A percentile compares a stretch with the other conserved stretches of the same genome.
Conservation (phyloP, 2,113 vertebrate species). For the Takifugu bimaculatus region DNA sequence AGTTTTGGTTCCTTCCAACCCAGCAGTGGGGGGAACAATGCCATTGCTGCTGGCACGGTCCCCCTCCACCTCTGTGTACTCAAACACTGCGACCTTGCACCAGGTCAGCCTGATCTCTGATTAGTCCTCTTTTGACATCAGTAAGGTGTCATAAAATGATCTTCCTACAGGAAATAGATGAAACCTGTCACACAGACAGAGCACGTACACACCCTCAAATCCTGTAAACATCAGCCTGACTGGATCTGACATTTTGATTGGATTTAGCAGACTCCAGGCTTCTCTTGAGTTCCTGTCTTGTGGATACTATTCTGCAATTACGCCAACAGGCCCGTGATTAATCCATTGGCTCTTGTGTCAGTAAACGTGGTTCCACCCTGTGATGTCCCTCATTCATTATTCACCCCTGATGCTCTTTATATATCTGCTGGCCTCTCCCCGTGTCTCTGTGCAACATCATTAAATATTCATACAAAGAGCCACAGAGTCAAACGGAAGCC, state of each 20-base stretch:
- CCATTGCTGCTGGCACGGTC: constrained; percentile 20
- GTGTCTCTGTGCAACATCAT: constrained; percentile 15
- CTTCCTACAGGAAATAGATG: no score
- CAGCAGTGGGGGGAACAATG: background rate
- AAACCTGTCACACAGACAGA: no score
- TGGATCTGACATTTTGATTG: background rate
- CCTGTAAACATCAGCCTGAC: no score
- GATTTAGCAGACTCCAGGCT: constrained; percentile 5
- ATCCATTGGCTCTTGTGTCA: constrained; percentile 15
- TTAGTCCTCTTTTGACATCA: no score
- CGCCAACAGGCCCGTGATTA: constrained; percentile 10
- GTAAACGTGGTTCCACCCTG: constrained; percentile 28
- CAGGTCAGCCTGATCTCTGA: constrained; percentile 39
- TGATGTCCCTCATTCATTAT: constrained; percentile 56
- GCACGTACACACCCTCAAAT: no score
- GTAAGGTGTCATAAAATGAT: no score
- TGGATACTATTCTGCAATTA: constrained; percentile 9
- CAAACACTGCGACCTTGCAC: constrained; percentile 26
- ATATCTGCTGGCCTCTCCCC: constrained; percentile 39
- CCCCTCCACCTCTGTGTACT: constrained; percentile 20
- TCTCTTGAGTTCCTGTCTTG: constrained; percentile 14
- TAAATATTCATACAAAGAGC: constrained; percentile 63
- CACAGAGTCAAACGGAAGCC: background rate
- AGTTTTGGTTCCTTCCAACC: no score
- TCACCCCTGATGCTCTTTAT: constrained; percentile 52